phyloP scores from a whole-genome alignment of 2,113 vertebrate genomes.

The Pimephales promelas region DNA sequence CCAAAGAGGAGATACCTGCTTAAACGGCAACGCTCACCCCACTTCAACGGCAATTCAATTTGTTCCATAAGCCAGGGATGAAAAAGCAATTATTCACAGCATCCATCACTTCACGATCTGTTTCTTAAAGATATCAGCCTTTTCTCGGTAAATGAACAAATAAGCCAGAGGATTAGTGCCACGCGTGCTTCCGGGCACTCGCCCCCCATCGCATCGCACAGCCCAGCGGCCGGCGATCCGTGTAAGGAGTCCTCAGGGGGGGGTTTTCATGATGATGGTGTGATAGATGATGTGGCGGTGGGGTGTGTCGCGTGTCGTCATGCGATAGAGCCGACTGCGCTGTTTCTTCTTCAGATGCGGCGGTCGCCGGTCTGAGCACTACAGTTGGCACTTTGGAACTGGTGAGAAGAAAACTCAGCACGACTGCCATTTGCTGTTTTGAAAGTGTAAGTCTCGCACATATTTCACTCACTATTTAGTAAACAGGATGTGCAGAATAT shows the following conservation, averaged over 20 bases:
- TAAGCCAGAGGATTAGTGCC: constrained; percentile 70
- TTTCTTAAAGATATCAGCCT: constrained; percentile 75
- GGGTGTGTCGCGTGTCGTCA: constrained; percentile 28
- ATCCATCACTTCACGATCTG: constrained; percentile 73
- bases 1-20: constrained; percentile 69
- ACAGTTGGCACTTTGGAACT: constrained; percentile 74
- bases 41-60: constrained; percentile 76
- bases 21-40: constrained; percentile 71
- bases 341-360: constrained; percentile 11
- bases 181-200: constrained; percentile 53
- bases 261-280: constrained; percentile 66
- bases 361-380: constrained; percentile 39
- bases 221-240: constrained; percentile 27
- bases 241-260: constrained; percentile 38
- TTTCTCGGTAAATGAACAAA: constrained; percentile 62
- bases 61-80: constrained; percentile 75
- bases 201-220: constrained; percentile 6
- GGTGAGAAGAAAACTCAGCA: constrained; percentile 45
- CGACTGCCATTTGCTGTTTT: constrained; percentile 19
- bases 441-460: constrained; percentile 17
- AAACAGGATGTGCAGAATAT: constrained; percentile 10
- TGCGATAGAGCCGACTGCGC: constrained; percentile 22
- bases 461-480: constrained; percentile 7
- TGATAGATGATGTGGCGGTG: constrained; percentile 67
- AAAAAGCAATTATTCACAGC: constrained; percentile 80